A percentile compares a stretch with the other conserved stretches of the same genome.
These are phyloP conservation scores for Pelobates fuscus DNA, from an alignment of 2,113 vertebrate species.

Conservation along the genomic window DNA sequence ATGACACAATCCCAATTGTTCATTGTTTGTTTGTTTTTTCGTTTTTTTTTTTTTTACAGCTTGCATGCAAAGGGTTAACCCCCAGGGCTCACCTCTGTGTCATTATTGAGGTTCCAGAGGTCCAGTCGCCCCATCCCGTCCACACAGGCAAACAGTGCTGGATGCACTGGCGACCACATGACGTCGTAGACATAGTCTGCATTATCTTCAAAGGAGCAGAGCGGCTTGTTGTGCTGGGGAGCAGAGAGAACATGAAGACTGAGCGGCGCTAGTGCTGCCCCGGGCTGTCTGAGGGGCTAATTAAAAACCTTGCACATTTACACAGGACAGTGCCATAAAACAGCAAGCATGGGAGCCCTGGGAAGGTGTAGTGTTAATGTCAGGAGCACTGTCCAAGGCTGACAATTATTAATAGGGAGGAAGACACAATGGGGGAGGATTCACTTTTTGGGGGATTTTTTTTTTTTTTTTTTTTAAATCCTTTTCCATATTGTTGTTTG, in stretches of 20 bases:
- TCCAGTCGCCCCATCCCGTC: conserved; percentile 95
- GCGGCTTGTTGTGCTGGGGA: conserved; percentile 94
- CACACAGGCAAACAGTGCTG: conserved; percentile 91
- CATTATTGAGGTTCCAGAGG: conserved; percentile 96
- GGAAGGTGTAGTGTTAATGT: conserved; percentile 81
- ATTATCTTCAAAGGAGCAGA: conserved; percentile 98
- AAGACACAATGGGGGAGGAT: conserved; percentile 29
- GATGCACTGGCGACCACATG: conserved; percentile 96
- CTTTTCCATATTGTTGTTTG: no score
- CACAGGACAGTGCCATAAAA: conserved; percentile 85
- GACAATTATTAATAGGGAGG: conserved; percentile 50
- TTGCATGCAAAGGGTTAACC: conserved; percentile 42
- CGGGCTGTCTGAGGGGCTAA: conserved; percentile 83
- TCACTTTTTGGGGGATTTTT: conserved; percentile 18
- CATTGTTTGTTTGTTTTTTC: no score
- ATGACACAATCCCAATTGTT: no score
- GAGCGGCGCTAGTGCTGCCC: conserved; percentile 92
- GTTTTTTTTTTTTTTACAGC: no score
- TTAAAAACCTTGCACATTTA: conserved; percentile 89
- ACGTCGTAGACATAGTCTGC: conserved; percentile 97
- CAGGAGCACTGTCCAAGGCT: conserved; percentile 77
- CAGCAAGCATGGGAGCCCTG: conserved; percentile 89
- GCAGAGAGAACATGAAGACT: conserved; percentile 79
- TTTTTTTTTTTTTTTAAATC: no score
- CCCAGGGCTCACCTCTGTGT: conserved; percentile 94